A percentile compares a stretch with the other conserved stretches of the same genome.
Conservation (phyloP, 2,797 vertebrate genomes). For the Anniella stebbinsi region DNA sequence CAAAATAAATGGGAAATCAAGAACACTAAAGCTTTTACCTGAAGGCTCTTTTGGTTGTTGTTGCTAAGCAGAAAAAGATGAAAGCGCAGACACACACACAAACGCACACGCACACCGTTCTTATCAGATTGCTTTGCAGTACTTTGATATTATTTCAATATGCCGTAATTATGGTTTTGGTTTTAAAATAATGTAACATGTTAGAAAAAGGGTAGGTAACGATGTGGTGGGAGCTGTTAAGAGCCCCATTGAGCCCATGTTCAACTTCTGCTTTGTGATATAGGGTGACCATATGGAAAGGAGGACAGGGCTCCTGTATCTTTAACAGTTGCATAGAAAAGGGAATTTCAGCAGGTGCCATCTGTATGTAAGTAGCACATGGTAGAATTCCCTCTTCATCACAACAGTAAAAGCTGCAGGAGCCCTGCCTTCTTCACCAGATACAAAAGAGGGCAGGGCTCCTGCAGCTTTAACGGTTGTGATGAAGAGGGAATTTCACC, state of each 20-base stretch:
- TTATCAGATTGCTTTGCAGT: not conserved
- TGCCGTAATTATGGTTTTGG: not conserved
- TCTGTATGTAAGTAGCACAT: no score
- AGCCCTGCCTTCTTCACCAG: no score
- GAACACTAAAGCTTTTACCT: conserved; percentile 23
- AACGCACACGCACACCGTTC: not conserved
- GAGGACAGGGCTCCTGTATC: no score
- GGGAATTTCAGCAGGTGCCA: no score
- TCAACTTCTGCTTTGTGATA: not conserved
- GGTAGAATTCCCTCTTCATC: no score
- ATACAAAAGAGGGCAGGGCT: no score
- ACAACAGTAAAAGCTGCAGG: no score
- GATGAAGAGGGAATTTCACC: no score
- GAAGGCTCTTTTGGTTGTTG: conserved; percentile 22
- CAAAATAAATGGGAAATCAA: conserved; percentile 30
- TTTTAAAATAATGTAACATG: not conserved
- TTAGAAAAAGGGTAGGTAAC: not conserved
- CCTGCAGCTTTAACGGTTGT: no score
- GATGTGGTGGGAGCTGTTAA: not conserved
- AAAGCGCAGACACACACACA: conserved; percentile 35
- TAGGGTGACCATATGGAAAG: no score
- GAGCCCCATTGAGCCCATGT: not conserved
- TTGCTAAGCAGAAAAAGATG: conserved; percentile 27
- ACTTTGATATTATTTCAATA: rapidly evolving
- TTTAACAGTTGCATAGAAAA: no score